These are phyloP conservation scores for Macaria liturata DNA, from an alignment of 2,888 invertebrate species.

Conservation along the genomic window DNA sequence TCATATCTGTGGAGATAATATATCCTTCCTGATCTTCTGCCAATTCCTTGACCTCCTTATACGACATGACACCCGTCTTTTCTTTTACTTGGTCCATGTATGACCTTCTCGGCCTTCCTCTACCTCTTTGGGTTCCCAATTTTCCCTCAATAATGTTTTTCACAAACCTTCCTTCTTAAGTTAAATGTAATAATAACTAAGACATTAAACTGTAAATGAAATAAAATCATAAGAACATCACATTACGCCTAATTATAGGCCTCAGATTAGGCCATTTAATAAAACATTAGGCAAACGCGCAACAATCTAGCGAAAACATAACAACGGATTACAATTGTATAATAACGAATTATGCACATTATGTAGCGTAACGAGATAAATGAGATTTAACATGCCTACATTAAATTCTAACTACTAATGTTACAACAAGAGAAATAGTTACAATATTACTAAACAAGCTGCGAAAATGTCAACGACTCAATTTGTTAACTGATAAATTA, in stretches of 20 bases:
- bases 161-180: no score
- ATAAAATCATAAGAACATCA: no score
- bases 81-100: no score
- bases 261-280: constrained; percentile 13
- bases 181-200: no score
- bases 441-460: constrained; percentile 3
- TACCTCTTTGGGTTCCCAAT: no score
- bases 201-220: no score
- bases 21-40: no score
- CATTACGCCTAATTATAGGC: background rate
- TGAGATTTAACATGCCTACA: constrained; percentile 18
- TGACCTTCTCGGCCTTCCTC: no score
- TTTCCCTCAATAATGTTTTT: no score
- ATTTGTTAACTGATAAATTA: constrained; percentile 4
- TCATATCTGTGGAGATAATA: no score
- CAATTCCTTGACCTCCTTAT: no score
- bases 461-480: constrained; percentile 7
- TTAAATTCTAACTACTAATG: constrained; percentile 6
- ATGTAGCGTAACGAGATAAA: constrained; percentile 30
- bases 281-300: constrained; percentile 10
- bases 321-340: constrained; percentile 15
- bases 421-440: constrained; percentile 3
- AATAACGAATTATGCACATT: constrained; percentile 20
- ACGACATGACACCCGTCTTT: no score
- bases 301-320: constrained; percentile 11